These are phyloP conservation scores for Oenanthe melanoleuca DNA, from an alignment of 2,113 vertebrate genomes.

Conservation along the genomic window DNA sequence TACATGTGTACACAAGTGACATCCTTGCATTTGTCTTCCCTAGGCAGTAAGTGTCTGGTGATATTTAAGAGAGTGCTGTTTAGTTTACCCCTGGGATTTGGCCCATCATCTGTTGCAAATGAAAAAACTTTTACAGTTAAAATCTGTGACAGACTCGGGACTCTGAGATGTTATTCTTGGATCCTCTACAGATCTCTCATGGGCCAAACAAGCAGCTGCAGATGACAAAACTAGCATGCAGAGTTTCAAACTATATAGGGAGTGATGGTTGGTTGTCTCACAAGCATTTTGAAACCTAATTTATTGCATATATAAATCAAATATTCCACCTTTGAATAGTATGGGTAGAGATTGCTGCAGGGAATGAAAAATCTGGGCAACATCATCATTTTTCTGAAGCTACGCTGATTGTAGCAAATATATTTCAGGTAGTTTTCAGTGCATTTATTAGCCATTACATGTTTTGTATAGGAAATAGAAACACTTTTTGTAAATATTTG, in stretches of 20 bases:
- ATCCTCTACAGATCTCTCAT: not conserved
- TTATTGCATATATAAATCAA: not conserved
- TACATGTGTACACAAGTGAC: not conserved
- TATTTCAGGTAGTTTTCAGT: not conserved
- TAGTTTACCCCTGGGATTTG: not conserved
- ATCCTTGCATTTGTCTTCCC: not conserved
- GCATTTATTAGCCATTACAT: not conserved
- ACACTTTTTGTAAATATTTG: not conserved
- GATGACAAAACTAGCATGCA: not conserved
- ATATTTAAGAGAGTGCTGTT: not conserved
- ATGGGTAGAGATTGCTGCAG: not conserved
- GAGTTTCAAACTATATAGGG: not conserved
- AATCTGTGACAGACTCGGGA: not conserved
- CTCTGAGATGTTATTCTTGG: not conserved
- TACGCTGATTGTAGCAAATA: not conserved
- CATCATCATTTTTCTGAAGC: not conserved
- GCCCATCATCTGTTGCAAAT: not conserved
- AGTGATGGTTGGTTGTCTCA: not conserved
- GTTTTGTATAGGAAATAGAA: not conserved
- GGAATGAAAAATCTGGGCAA: not conserved
- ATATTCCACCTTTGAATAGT: not conserved
- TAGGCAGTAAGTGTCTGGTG: not conserved
- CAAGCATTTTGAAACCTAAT: not conserved
- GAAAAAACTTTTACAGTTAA: not conserved
- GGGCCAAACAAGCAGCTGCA: not conserved